A percentile compares a stretch with the other conserved stretches of the same genome.
Evolutionary conservation across 2,888 invertebrate species (phyloP).

Genomic region (Neocrepidodera transversa): DNA sequence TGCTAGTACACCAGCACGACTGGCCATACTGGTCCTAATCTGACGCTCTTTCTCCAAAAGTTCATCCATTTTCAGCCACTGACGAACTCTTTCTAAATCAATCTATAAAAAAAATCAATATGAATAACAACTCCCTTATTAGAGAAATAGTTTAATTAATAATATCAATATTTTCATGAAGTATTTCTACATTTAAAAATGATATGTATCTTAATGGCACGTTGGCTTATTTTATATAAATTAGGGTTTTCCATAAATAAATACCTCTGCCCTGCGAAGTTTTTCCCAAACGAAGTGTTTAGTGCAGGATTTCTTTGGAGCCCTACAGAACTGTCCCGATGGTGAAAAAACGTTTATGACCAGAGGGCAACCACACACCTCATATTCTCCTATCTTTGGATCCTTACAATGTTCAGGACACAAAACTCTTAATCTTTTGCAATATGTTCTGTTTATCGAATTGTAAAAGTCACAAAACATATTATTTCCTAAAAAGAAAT

Average conservation of each 20-base stretch:
- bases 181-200: not conserved
- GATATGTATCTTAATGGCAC: no score
- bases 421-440: constrained; percentile 91
- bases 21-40: constrained; percentile 75
- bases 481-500: constrained; percentile 68
- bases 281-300: constrained; percentile 97
- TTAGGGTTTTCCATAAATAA: not conserved
- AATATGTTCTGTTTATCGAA: constrained; percentile 86
- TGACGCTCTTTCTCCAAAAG: constrained; percentile 92
- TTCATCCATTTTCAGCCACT: constrained; percentile 95
- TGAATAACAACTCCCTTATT: not conserved
- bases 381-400: constrained; percentile 83
- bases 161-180: not conserved
- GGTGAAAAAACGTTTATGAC: constrained; percentile 83
- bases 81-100: constrained; percentile 89
- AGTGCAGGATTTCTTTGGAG: constrained; percentile 88
- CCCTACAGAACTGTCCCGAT: constrained; percentile 86
- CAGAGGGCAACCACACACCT: constrained; percentile 94
- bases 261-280: constrained; percentile 86
- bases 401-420: constrained; percentile 98
- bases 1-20: constrained; percentile 89
- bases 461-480: constrained; percentile 99
- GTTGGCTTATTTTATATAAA: no score
- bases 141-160: not conserved
- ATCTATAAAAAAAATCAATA: constrained; percentile 68